phyloP scores from a whole-genome alignment of 1,140 invertebrate species.

The Rhysida immarginata region DNA sequence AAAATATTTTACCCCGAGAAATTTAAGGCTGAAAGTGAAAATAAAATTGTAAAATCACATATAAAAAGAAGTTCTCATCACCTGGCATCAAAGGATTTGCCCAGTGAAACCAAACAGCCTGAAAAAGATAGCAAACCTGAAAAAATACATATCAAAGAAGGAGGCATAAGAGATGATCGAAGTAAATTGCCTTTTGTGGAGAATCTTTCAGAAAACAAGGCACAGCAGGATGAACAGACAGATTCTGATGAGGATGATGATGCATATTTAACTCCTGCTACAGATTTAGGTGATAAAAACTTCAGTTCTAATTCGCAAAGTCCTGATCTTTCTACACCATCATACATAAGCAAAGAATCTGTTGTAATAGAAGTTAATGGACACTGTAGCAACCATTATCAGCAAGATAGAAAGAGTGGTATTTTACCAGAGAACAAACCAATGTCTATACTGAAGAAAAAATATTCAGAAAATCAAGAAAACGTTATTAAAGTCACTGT shows the following conservation, averaged over 20 bases:
- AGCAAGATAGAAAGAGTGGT: too few relatives aligned
- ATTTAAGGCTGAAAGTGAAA: too few relatives aligned
- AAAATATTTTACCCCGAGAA: too few relatives aligned
- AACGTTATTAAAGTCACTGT: background rate
- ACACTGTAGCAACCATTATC: too few relatives aligned
- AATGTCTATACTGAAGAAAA: background rate
- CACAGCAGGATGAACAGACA: too few relatives aligned
- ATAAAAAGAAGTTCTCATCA: slow-evolving; percentile 13
- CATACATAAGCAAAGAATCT: background rate
- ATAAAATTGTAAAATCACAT: slow-evolving; percentile 9
- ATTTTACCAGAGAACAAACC: too few relatives aligned
- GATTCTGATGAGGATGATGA: slow-evolving; percentile 7
- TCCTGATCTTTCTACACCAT: background rate
- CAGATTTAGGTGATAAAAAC: slow-evolving; percentile 40
- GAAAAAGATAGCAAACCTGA: background rate
- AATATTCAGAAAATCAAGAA: background rate
- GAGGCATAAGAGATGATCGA: background rate
- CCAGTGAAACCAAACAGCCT: slow-evolving; percentile 6
- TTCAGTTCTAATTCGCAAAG: slow-evolving; percentile 61
- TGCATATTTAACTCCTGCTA: slow-evolving; percentile 13
- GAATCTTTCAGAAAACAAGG: too few relatives aligned
- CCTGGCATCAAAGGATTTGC: slow-evolving; percentile 18
- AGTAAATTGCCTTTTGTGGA: too few relatives aligned
- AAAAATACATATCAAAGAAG: background rate
- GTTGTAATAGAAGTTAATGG: too few relatives aligned